A percentile compares a stretch with the other conserved stretches of the same genome.
phyloP scores from a whole-genome alignment of 2,888 invertebrate species.

The Gerris lacustris region DNA sequence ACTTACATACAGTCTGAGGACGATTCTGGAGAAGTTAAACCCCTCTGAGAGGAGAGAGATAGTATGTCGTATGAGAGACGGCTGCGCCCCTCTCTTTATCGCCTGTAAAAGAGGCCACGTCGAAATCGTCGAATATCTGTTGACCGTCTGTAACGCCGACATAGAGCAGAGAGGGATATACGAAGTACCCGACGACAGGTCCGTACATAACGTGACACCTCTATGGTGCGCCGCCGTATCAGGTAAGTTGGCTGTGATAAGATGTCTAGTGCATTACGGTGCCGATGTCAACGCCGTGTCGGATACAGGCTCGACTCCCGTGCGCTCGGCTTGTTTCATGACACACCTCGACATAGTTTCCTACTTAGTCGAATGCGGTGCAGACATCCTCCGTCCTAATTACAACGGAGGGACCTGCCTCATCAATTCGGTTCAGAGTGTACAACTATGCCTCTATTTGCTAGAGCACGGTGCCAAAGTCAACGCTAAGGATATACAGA shows the following conservation, averaged over 20 bases:
- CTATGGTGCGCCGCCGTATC: slow-evolving; percentile 87
- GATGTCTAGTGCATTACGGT: slow-evolving; percentile 62
- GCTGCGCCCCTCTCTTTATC: slow-evolving; percentile 70
- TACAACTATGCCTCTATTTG: slow-evolving; percentile 64
- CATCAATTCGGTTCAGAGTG: slow-evolving; percentile 84
- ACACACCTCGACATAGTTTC: slow-evolving; percentile 69
- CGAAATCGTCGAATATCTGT: slow-evolving; percentile 73
- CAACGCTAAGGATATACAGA: slow-evolving; percentile 78
- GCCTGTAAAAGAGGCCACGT: slow-evolving; percentile 66
- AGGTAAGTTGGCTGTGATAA: slow-evolving; percentile 63
- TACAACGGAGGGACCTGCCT: slow-evolving; percentile 87
- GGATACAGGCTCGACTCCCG: slow-evolving; percentile 74
- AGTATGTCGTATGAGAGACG: slow-evolving; percentile 55
- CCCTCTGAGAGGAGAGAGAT: slow-evolving; percentile 52
- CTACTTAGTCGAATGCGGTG: slow-evolving; percentile 61
- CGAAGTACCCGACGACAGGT: slow-evolving; percentile 69
- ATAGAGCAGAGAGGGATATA: slow-evolving; percentile 75
- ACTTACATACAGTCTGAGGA: slow-evolving; percentile 44
- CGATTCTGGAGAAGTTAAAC: slow-evolving; percentile 46
- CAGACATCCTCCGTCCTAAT: slow-evolving; percentile 72
- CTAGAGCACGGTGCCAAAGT: slow-evolving; percentile 67
- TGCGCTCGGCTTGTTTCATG: slow-evolving; percentile 87
- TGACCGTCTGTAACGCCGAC: slow-evolving; percentile 67
- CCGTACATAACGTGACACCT: slow-evolving; percentile 71
- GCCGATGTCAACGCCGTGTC: slow-evolving; percentile 77